Base-by-base conservation (phyloP, 2,113 vertebrate genomes). In the Aptenodytes patagonicus region DNA sequence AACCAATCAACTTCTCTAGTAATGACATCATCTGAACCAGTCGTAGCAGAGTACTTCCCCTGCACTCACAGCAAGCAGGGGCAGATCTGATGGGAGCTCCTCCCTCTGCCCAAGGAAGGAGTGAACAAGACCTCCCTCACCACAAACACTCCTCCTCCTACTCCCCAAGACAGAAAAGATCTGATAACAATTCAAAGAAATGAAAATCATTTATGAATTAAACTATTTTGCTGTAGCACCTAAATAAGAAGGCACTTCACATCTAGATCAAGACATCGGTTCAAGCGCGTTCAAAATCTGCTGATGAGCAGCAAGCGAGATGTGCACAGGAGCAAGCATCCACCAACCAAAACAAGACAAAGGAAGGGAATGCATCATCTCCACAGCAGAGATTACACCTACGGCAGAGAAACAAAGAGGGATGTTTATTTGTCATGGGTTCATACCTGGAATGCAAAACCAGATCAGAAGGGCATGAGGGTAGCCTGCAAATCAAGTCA, bases 161-260 rank as follows among this genome's bases (percentile, higher is more conserved):
- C n/a, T 72, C 61, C 10, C 17, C 78, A 77, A 64, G 58, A 31
- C 31, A 86, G 58, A 58, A 83, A 8, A 73, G 31, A 64, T 36
- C 60, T 36, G 57, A 47, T 38, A 76, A 61, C 29, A 72, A 46
- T 36, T 93, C 55, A 81, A 87, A 87, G 32, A 89, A 93, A 94
- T 49, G 7, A 65, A 88, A 61, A 15, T 38, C 4, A 81, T 47
- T 70, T 36, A 84, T 19, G 49, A 94, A 65, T 55, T 72, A 80
- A 85, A 76, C 44, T 54, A 7, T 44, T 82, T 71, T 89, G 52
- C 81, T 58, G 42, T 85, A 95, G 95, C 91, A 95, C 83, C 93
- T 87, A 69, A 71, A 85, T 29, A 84, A 54, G 46, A 97, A 97
- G 96, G 94, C 86, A 95, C 83, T 95, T 95, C 42, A 77, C 77